A percentile compares a stretch with the other conserved stretches of the same genome.
Conservation (phyloP, 2,797 vertebrate species). For the Myoxocephalus aenaeus region DNA sequence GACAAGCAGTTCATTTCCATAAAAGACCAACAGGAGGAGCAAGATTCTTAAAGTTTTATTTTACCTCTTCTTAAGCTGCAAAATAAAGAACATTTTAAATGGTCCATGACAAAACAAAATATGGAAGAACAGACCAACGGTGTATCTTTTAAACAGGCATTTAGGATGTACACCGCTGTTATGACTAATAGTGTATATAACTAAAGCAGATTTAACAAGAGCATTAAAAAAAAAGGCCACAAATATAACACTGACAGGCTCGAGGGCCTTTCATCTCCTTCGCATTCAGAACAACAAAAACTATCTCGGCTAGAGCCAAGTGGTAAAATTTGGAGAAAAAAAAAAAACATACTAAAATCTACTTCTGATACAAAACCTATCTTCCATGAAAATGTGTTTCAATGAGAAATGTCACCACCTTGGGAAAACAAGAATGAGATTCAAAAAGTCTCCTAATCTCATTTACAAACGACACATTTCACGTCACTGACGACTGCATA, state of each 20-base stretch:
- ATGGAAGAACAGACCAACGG: conserved; percentile 5
- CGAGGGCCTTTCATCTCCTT: not conserved
- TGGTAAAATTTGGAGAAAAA: not conserved
- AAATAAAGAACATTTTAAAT: conserved; percentile 35
- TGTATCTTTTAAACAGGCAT: conserved; percentile 42
- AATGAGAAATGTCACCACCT: conserved; percentile 20
- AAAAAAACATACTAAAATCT: conserved; percentile 28
- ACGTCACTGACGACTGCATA: conserved; percentile 7
- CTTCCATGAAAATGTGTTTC: conserved; percentile 12
- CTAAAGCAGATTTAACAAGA: conserved; percentile 37
- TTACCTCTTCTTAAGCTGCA: conserved; percentile 17
- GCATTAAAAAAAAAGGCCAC: conserved; percentile 27
- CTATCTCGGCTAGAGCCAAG: not conserved
- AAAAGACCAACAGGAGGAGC: conserved; percentile 62
- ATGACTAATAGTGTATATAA: conserved; percentile 39
- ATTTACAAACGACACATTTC: not conserved
- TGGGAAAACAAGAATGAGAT: not conserved
- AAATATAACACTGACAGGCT: conserved; percentile 28
- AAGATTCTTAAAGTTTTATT: conserved; percentile 68
- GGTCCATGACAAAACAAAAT: not conserved
- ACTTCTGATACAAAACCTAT: conserved; percentile 51
- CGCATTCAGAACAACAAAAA: conserved; percentile 15
- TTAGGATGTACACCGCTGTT: conserved; percentile 20
- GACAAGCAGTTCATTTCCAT: conserved; percentile 9
- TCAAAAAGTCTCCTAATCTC: not conserved